Evolutionary conservation across 1,140 invertebrate species (phyloP).

Genomic region (Pogonomyrmex barbatus): DNA sequence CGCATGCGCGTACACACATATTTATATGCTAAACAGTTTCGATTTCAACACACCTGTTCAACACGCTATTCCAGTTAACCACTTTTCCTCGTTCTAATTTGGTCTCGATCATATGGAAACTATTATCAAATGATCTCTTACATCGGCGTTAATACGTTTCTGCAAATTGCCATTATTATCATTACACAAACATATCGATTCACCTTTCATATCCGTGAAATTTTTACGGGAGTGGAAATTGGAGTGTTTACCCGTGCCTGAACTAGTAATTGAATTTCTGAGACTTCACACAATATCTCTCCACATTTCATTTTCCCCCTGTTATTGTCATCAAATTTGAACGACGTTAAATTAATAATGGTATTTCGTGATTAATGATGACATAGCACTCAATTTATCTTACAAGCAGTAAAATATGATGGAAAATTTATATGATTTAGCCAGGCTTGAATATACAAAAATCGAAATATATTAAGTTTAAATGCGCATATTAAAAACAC

Average conservation of each 20-base stretch:
- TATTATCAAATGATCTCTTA: slow-evolving; percentile 1
- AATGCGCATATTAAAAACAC: too few species aligned
- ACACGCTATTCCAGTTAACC: neutral
- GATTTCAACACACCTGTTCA: slow-evolving; percentile 33
- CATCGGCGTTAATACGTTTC: neutral
- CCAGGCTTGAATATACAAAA: neutral
- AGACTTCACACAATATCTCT: neutral
- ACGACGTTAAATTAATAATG: neutral
- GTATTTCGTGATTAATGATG: neutral
- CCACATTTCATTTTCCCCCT: neutral
- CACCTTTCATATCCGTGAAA: neutral
- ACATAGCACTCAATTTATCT: neutral
- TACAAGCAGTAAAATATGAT: neutral
- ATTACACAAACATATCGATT: neutral
- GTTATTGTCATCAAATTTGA: neutral
- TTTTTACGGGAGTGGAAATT: slow-evolving; percentile 2
- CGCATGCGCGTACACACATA: too few species aligned
- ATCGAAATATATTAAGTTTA: neutral
- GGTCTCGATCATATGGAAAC: neutral
- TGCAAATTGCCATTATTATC: neutral
- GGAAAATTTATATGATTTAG: neutral
- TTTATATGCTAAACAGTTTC: slow-evolving; percentile 15
- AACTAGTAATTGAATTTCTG: slow-evolving; percentile 1
- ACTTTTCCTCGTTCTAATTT: slow-evolving; percentile 35
- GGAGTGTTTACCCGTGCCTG: neutral